Evolutionary conservation across 1,140 invertebrate genomes (phyloP).

Genomic region (Brachionus angularis): DNA sequence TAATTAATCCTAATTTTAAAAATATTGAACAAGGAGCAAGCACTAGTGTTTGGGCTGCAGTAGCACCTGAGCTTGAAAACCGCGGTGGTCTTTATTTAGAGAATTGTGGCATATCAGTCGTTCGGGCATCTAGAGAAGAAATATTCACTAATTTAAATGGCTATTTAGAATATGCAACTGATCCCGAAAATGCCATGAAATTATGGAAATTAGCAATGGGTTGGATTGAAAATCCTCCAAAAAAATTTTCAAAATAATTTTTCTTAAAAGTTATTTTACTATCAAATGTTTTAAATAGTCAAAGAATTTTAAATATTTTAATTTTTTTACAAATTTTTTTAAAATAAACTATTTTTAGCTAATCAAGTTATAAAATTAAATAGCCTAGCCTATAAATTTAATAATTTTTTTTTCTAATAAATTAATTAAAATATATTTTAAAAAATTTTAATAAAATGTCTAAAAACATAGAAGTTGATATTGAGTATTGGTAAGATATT

Average conservation of each 20-base stretch:
- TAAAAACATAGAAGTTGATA: conserved; percentile 15
- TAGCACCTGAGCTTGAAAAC: conserved; percentile 66
- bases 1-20: conserved; percentile 23
- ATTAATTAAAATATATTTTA: too few species aligned
- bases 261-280: too few species aligned
- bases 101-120: conserved; percentile 12
- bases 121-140: not conserved
- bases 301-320: too few species aligned
- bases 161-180: conserved; percentile 14
- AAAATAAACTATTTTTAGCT: too few species aligned
- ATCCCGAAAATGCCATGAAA: conserved; percentile 17
- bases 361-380: too few species aligned
- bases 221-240: conserved; percentile 4
- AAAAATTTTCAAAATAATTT: too few species aligned
- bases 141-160: not conserved
- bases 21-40: conserved; percentile 66
- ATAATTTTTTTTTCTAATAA: too few species aligned
- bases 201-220: not conserved
- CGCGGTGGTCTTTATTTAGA: conserved; percentile 20
- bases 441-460: too few species aligned
- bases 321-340: too few species aligned
- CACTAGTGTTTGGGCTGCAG: conserved; percentile 71
- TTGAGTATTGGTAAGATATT: conserved; percentile 6
- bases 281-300: too few species aligned
- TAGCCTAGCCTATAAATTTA: too few species aligned